phyloP scores from a whole-genome alignment of 2,797 vertebrate genomes.

The Petrocephalus sullivani region DNA sequence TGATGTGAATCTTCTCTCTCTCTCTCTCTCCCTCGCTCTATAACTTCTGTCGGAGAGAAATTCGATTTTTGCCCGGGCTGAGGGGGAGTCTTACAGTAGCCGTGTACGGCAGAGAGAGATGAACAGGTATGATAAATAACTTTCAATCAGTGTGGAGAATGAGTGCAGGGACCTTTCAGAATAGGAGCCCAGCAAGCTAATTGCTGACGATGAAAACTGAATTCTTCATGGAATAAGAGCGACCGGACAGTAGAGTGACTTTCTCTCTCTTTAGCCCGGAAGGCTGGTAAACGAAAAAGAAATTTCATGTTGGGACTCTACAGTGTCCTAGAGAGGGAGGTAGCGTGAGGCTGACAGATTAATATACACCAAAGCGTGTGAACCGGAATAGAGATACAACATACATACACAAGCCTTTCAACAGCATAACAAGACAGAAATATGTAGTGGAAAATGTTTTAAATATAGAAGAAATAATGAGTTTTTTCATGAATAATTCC shows the following conservation, averaged over 20 bases:
- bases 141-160: conserved; percentile 57
- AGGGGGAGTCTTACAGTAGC: not conserved
- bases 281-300: not conserved
- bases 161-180: conserved; percentile 51
- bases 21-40: not conserved
- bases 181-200: conserved; percentile 46
- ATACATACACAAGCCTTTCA: not conserved
- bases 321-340: not conserved
- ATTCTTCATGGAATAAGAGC: conserved; percentile 28
- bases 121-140: conserved; percentile 57
- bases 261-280: not conserved
- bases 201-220: conserved; percentile 48
- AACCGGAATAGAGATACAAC: not conserved
- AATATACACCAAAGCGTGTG: not conserved
- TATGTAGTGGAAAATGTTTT: not conserved
- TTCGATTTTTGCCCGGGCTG: not conserved
- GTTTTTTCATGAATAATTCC: not conserved
- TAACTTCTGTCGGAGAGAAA: not conserved
- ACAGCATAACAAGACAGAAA: not conserved
- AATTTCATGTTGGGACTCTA: not conserved
- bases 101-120: conserved; percentile 23
- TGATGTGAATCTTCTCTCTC: not conserved
- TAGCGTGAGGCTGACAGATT: not conserved
- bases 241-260: not conserved
- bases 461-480: not conserved